Percentiles rank a stretch among this genome's conserved stretches.
Evolutionary conservation across 2,888 invertebrate genomes (phyloP).

Genomic region (Galerucella pusilla): DNA sequence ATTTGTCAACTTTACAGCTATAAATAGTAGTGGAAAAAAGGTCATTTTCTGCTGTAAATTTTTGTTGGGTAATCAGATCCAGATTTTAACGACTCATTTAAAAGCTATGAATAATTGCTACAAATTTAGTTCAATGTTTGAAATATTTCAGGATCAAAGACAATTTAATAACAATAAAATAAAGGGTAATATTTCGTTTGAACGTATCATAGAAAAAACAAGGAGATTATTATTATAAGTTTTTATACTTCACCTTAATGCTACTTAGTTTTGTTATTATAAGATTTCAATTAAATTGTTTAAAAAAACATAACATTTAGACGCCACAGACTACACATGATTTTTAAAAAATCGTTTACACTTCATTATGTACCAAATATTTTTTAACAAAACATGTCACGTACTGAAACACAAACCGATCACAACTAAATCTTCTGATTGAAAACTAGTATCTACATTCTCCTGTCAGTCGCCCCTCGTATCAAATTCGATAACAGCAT

Average conservation of each 20-base stretch:
- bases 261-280: neutral
- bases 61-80: too few species aligned
- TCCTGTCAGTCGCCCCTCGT: slow-evolving; percentile 31
- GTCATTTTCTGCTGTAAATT: too few species aligned
- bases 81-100: too few species aligned
- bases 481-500: slow-evolving; percentile 42
- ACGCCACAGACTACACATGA: neutral
- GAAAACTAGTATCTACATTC: slow-evolving; percentile 8
- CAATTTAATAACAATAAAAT: too few species aligned
- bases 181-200: too few species aligned
- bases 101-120: too few species aligned
- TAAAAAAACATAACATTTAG: neutral
- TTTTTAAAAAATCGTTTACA: neutral
- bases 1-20: too few species aligned
- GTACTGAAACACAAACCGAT: neutral
- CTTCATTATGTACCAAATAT: neutral
- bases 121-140: too few species aligned
- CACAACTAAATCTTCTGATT: neutral
- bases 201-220: too few species aligned
- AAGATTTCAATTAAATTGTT: neutral
- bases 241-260: neutral
- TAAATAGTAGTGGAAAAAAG: too few species aligned
- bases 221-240: too few species aligned
- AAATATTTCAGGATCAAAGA: too few species aligned
- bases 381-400: neutral